Evolutionary conservation across 2,888 invertebrate genomes (phyloP).

Genomic region (Apamea epomidion): DNA sequence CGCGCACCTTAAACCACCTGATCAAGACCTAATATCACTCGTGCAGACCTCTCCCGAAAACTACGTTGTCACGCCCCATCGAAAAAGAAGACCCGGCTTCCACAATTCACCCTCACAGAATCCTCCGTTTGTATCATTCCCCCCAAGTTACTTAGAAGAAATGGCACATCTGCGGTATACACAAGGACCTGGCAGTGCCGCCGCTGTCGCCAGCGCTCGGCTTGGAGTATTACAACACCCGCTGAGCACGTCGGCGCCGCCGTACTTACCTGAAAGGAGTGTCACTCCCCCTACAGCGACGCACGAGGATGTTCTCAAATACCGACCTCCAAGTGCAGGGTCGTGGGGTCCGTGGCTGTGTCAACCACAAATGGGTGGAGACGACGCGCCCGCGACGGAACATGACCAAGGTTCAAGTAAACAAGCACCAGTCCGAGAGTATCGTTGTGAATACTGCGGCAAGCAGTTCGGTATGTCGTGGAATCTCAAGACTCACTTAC

Average conservation of each 20-base stretch:
- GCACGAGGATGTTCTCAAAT: constrained; percentile 90
- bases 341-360: constrained; percentile 93
- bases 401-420: constrained; percentile 90
- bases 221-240: constrained; percentile 91
- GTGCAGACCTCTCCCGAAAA: constrained; percentile 94
- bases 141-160: constrained; percentile 94
- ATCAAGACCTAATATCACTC: constrained; percentile 92
- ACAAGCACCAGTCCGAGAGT: constrained; percentile 94
- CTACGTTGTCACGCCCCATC: constrained; percentile 96
- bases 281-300: constrained; percentile 91
- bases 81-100: constrained; percentile 96
- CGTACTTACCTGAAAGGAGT: constrained; percentile 92
- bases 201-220: constrained; percentile 89
- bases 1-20: constrained; percentile 92
- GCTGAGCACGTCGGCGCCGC: constrained; percentile 94
- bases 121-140: constrained; percentile 96
- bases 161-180: constrained; percentile 92
- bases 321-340: constrained; percentile 93
- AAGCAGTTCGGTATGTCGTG: constrained; percentile 98
- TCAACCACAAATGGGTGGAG: constrained; percentile 91
- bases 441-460: constrained; percentile 96
- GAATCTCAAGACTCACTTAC: constrained; percentile 96
- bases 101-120: constrained; percentile 97
- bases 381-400: constrained; percentile 85
- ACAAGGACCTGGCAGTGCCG: constrained; percentile 90